A percentile compares a stretch with the other conserved stretches of the same genome.
Conservation (phyloP, 2,113 vertebrate genomes). For the Colossoma macropomum region DNA sequence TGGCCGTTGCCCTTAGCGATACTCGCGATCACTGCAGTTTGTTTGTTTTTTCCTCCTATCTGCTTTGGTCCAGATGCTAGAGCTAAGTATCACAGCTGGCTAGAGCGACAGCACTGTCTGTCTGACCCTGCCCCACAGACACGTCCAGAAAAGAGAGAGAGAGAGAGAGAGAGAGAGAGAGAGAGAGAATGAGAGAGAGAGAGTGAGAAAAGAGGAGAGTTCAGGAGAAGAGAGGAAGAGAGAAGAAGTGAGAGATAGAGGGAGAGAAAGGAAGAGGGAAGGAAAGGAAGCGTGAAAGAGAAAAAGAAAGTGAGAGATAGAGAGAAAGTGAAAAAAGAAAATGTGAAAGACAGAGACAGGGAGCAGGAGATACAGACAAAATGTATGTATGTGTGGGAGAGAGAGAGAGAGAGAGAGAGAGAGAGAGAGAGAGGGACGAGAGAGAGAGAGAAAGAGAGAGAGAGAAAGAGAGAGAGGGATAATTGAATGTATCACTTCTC, state of each 20-base stretch:
- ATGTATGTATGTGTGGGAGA: not conserved
- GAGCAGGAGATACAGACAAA: no score
- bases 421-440: constrained; percentile 34
- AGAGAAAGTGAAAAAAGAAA: no score
- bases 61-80: constrained; percentile 28
- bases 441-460: constrained; percentile 11
- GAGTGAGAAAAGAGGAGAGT: constrained; percentile 36
- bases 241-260: no score
- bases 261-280: constrained; percentile 16
- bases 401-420: constrained; percentile 56
- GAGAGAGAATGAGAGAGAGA: constrained; percentile 14
- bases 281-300: constrained; percentile 54
- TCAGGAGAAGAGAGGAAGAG: no score
- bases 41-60: constrained; percentile 70
- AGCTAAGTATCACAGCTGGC: constrained; percentile 42
- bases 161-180: constrained; percentile 45
- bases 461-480: constrained; percentile 62
- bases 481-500: constrained; percentile 77
- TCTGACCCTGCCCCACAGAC: constrained; percentile 82
- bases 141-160: constrained; percentile 65
- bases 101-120: constrained; percentile 49
- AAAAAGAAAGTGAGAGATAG: no score
- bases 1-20: constrained; percentile 83
- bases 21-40: constrained; percentile 62
- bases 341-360: no score